phyloP scores from a whole-genome alignment of 2,888 invertebrate species.

The Argyresthia goedartella region DNA sequence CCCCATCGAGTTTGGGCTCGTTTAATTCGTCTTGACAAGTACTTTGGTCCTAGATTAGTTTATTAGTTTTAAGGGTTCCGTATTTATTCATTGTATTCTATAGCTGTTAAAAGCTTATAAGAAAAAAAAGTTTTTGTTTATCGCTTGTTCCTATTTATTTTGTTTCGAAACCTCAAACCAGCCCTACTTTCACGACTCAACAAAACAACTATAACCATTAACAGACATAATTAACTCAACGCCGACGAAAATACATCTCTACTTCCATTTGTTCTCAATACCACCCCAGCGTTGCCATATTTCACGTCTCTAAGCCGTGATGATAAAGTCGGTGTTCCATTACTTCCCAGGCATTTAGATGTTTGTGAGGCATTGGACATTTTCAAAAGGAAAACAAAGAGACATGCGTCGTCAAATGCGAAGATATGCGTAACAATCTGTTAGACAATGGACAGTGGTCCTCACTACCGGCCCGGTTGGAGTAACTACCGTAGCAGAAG shows the following conservation, averaged over 20 bases:
- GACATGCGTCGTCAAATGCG: constrained; percentile 11
- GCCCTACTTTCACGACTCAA: neutral
- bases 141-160: too few species aligned
- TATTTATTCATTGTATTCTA: too few species aligned
- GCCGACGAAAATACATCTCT: neutral
- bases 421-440: constrained; percentile 17
- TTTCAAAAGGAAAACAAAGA: constrained; percentile 1
- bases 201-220: neutral
- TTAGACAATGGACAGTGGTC: constrained; percentile 12
- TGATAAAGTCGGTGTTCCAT: neutral
- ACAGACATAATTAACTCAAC: neutral
- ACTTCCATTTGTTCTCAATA: neutral
- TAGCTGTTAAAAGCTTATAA: too few species aligned
- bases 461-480: constrained; percentile 15
- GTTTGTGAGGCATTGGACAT: neutral
- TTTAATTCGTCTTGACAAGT: too few species aligned
- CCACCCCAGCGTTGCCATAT: neutral
- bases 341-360: neutral
- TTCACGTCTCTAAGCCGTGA: neutral
- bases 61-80: too few species aligned
- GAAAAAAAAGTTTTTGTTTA: too few species aligned
- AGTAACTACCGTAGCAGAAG: constrained; percentile 50
- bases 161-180: too few species aligned
- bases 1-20: too few species aligned
- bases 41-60: too few species aligned